A percentile compares a stretch with the other conserved stretches of the same genome.
phyloP scores from a whole-genome alignment of 2,888 invertebrate species.

The Scotopteryx bipunctaria region DNA sequence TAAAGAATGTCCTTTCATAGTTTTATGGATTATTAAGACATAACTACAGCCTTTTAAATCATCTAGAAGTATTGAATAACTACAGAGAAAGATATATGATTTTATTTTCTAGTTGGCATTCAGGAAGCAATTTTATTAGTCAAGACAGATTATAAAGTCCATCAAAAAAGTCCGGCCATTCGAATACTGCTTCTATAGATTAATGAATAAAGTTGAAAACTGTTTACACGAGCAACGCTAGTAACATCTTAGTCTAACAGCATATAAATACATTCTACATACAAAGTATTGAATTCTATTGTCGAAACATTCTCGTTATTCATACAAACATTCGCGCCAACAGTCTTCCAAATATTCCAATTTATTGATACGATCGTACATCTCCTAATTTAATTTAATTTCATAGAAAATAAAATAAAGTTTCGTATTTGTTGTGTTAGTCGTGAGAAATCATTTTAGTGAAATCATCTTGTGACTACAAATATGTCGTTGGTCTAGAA shows the following conservation, averaged over 20 bases:
- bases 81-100: constrained; percentile 3
- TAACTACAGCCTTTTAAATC: constrained; percentile 4
- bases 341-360: constrained; percentile 39
- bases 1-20: too few species aligned
- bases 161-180: neutral
- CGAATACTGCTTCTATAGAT: neutral
- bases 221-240: constrained; percentile 40
- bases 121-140: constrained; percentile 4
- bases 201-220: constrained; percentile 25
- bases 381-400: constrained; percentile 12
- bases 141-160: neutral
- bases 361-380: too few species aligned
- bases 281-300: constrained; percentile 53
- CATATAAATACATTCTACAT: constrained; percentile 41
- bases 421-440: neutral
- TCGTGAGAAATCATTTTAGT: too few species aligned
- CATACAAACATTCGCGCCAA: constrained; percentile 26
- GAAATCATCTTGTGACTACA: too few species aligned
- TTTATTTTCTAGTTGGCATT: neutral
- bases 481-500: neutral
- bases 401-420: constrained; percentile 11
- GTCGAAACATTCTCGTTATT: constrained; percentile 46
- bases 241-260: constrained; percentile 49
- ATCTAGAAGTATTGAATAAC: too few species aligned
- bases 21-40: neutral